phyloP scores from a whole-genome alignment of 2,113 vertebrate genomes.

The Melanotaenia duboulayi region DNA sequence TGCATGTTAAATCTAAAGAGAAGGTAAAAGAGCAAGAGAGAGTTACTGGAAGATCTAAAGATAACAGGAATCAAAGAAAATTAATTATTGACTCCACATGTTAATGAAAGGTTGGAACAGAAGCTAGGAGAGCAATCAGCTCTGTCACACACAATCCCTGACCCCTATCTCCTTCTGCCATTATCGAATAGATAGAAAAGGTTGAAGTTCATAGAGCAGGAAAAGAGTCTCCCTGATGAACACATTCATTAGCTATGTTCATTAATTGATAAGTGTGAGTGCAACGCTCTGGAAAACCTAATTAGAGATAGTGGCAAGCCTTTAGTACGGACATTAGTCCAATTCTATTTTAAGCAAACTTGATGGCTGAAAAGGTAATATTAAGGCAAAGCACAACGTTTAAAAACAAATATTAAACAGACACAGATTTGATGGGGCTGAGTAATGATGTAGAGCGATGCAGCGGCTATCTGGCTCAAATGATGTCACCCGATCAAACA shows the following conservation, averaged over 20 bases:
- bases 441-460: neutral
- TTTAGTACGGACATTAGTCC: conserved; percentile 24
- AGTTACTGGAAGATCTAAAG: conserved; percentile 43
- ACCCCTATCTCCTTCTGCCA: conserved; percentile 47
- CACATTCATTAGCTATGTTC: conserved; percentile 71
- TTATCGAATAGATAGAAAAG: conserved; percentile 56
- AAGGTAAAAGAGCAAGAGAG: conserved; percentile 8
- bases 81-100: conserved; percentile 74
- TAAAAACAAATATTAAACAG: conserved; percentile 8
- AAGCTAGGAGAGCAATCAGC: conserved; percentile 75
- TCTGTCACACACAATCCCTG: conserved; percentile 53
- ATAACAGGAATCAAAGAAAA: conserved; percentile 77
- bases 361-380: conserved; percentile 26
- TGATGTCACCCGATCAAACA: neutral
- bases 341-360: conserved; percentile 41
- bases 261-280: conserved; percentile 74
- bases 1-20: conserved; percentile 3
- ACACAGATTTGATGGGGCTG: conserved; percentile 4
- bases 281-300: conserved; percentile 62
- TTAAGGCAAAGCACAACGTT: neutral
- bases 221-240: conserved; percentile 67
- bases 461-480: conserved; percentile 1
- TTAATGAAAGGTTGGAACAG: conserved; percentile 76
- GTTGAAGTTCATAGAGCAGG: conserved; percentile 70
- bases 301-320: conserved; percentile 63